phyloP scores from a whole-genome alignment of 1,140 invertebrate genomes.

The Cyphomyrmex costatus region DNA sequence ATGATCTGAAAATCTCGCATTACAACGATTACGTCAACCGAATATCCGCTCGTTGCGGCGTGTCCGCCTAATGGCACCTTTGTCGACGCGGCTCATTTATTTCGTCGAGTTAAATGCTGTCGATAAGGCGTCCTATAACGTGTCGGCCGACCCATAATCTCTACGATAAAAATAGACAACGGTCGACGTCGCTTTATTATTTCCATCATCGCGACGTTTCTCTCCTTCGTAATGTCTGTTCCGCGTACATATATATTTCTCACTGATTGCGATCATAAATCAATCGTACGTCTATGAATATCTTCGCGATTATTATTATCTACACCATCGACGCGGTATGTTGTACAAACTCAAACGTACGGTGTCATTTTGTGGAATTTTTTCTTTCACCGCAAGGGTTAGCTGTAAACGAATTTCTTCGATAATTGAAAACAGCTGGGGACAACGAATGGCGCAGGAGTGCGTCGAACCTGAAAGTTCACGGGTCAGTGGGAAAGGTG shows the following conservation, averaged over 20 bases:
- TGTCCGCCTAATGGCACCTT: conserved; percentile 18
- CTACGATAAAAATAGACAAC: conserved; percentile 38
- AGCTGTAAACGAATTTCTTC: conserved; percentile 67
- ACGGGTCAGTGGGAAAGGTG: conserved; percentile 69
- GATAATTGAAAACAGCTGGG: conserved; percentile 75
- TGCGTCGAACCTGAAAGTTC: conserved; percentile 69
- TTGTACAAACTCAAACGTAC: neutral
- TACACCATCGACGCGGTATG: neutral
- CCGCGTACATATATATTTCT: neutral
- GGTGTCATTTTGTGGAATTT: neutral
- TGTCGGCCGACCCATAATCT: conserved; percentile 3
- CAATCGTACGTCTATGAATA: neutral
- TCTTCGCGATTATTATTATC: neutral
- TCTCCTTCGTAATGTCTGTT: neutral
- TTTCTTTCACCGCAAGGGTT: neutral
- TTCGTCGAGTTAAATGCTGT: conserved; percentile 27
- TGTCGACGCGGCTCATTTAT: conserved; percentile 18
- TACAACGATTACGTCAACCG: neutral
- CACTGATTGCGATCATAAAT: conserved; percentile 15
- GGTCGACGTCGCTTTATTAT: conserved; percentile 31
- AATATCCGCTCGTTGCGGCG: neutral
- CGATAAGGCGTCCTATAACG: conserved; percentile 4
- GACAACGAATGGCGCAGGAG: conserved; percentile 57
- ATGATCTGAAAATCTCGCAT: neutral
- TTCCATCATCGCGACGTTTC: neutral